Base-by-base conservation (phyloP, 2,113 vertebrate species). In the Vanacampus margaritifer region DNA sequence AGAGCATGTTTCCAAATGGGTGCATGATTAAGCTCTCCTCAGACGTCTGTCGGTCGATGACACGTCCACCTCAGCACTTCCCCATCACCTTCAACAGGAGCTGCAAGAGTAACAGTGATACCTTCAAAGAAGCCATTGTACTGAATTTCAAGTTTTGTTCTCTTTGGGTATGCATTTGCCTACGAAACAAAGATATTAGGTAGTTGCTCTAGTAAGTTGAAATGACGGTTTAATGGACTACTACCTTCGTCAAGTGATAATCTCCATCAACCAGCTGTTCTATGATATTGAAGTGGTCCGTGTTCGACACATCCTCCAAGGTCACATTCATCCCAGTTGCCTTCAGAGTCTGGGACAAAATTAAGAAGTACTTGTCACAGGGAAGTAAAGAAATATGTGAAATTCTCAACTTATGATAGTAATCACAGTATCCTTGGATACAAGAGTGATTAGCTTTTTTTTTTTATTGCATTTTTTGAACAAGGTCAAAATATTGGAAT, bases 211-310 rank as follows among this genome's bases (percentile, higher is more conserved):
- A 56, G 26, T 16, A 26, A 28, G 28, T 5, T 12, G 5, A 5
- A 26, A 14, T 16, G 3, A 32, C 14, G 19, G 19, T 32, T 14
- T 57, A 19, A 32, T 6, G 11, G 54, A 19, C 32, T 28, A 57
- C 13, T 80, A 93, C 92, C 90, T 91, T 87, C 26, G 91, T 91
- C 17, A 93, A 87, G 66, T 81, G 78, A 72, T 91, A 92, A 5
- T 92, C 82, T 24, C 65, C 83, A 3, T 92, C 85, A 0, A 89
- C 87, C 68, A 92, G 81, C 36, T 84, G 86, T 73, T 92, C 92
- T 4, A 91, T 89, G 67, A 93, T 86, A 67, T 53, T 90, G 68
- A 93, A 93, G 71, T 93, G 92, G 69, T 93, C 90, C 0, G 92
- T 91, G 76, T 91, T 73, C 0, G 79, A 67, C 19, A 93, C 82